Conservation (phyloP, 2,113 vertebrate genomes). For the Sinocyclocheilus grahami region DNA sequence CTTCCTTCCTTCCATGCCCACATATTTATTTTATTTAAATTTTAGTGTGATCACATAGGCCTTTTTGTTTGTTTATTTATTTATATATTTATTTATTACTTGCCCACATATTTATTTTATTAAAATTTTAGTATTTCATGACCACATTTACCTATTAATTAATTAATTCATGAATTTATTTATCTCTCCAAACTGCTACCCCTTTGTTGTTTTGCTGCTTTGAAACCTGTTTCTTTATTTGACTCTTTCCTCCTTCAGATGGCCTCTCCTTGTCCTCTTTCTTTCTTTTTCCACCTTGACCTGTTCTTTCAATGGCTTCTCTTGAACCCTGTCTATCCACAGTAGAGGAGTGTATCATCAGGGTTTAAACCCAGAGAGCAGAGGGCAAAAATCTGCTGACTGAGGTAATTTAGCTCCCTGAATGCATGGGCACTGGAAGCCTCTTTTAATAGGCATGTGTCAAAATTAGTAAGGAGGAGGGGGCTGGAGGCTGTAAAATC, state of each 20-base stretch:
- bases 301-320: slow-evolving; percentile 46
- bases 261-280: not conserved
- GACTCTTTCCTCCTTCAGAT: not conserved
- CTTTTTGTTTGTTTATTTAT: too few species aligned
- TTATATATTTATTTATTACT: too few species aligned
- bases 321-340: slow-evolving; percentile 55
- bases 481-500: slow-evolving; percentile 67
- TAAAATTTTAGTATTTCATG: too few species aligned
- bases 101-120: too few species aligned
- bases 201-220: not conserved
- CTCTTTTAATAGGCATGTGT: slow-evolving; percentile 78
- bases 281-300: not conserved
- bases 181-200: not conserved
- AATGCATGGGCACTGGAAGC: slow-evolving; percentile 75
- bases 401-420: slow-evolving; percentile 80
- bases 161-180: too few species aligned
- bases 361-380: slow-evolving; percentile 64
- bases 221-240: too few species aligned
- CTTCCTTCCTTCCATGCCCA: too few species aligned
- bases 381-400: slow-evolving; percentile 78
- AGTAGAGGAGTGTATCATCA: slow-evolving; percentile 70
- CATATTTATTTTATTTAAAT: too few species aligned
- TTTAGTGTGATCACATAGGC: too few species aligned
- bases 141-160: too few species aligned
- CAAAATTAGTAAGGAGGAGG: slow-evolving; percentile 74